phyloP scores from a whole-genome alignment of 2,888 invertebrate species.

The Aelia acuminata region DNA sequence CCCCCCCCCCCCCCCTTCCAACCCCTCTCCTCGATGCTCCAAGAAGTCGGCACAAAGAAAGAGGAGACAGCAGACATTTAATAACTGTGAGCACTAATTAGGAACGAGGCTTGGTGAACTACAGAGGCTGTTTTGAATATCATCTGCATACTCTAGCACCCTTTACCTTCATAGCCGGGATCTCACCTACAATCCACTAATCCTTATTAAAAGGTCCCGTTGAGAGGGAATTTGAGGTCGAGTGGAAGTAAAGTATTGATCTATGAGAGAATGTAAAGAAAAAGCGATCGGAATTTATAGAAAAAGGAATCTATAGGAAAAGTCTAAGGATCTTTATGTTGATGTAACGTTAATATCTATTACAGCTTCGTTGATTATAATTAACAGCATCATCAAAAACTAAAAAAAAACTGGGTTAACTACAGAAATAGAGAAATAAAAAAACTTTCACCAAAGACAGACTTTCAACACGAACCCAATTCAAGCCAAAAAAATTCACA shows the following conservation, averaged over 20 bases:
- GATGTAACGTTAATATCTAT: too few species aligned
- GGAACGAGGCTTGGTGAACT: background rate
- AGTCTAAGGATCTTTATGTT: too few species aligned
- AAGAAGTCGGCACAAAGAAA: background rate
- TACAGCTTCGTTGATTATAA: too few species aligned
- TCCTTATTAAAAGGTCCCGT: background rate
- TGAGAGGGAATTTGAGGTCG: background rate
- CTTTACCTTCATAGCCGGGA: background rate
- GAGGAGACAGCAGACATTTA: background rate
- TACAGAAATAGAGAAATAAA: too few species aligned
- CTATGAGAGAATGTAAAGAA: background rate
- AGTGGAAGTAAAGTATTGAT: background rate
- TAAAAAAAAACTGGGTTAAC: too few species aligned
- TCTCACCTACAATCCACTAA: background rate
- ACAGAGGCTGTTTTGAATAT: background rate
- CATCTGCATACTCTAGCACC: background rate
- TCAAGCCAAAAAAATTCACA: too few species aligned
- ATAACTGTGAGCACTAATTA: background rate
- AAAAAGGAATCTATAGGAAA: too few species aligned
- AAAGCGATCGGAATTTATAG: background rate
- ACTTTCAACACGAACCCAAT: too few species aligned
- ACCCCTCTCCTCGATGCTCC: background rate
- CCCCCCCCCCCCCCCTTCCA: background rate
- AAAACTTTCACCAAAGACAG: too few species aligned
- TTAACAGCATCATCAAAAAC: too few species aligned